phyloP scores from a whole-genome alignment of 2,797 vertebrate genomes.

The Peromyscus attwateri region DNA sequence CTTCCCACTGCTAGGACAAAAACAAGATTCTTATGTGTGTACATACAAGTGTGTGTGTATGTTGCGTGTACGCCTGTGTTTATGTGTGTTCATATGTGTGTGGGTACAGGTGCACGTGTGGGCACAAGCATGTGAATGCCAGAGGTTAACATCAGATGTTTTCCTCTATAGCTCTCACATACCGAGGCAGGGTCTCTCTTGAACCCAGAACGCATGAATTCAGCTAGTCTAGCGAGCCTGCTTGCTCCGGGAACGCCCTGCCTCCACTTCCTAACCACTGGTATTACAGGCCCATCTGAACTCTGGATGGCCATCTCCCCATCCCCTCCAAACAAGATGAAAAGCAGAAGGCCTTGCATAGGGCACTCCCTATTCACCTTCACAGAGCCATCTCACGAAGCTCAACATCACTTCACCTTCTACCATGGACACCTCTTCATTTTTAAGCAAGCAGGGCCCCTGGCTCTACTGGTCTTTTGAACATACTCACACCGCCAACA shows the following conservation, averaged over 20 bases:
- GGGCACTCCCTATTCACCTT: neutral
- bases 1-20: neutral
- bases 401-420: neutral
- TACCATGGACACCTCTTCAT: neutral
- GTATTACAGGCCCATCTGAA: neutral
- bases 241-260: neutral
- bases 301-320: neutral
- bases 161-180: neutral
- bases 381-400: neutral
- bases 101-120: neutral
- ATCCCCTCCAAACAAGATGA: neutral
- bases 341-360: constrained; percentile 8
- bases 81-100: neutral
- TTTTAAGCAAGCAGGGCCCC: neutral
- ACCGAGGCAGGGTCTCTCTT: neutral
- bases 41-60: neutral
- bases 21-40: neutral
- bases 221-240: neutral
- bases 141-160: neutral
- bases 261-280: neutral
- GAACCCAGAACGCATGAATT: neutral
- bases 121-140: neutral
- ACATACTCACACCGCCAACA: neutral
- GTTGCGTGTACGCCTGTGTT: neutral
- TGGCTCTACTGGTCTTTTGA: neutral